Evolutionary conservation across 2,888 invertebrate species (phyloP).

Genomic region (Malthinus flaveolus): DNA sequence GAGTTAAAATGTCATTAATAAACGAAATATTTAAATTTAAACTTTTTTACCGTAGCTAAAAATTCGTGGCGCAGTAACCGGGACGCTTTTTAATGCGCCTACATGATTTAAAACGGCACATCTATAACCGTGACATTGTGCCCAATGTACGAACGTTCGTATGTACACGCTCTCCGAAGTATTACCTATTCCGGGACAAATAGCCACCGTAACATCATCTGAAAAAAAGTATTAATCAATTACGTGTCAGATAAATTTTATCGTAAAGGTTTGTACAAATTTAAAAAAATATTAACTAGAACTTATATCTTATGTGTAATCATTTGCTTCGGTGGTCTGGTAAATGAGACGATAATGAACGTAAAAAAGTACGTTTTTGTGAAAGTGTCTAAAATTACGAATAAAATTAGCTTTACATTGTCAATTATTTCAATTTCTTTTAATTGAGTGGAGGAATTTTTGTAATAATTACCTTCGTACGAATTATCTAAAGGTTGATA

Average conservation of each 20-base stretch:
- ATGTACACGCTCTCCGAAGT: slow-evolving; percentile 94
- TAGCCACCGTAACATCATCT: slow-evolving; percentile 87
- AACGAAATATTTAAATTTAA: background rate
- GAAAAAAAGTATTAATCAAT: slow-evolving; percentile 37
- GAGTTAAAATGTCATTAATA: background rate
- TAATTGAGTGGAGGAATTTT: background rate
- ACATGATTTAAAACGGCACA: slow-evolving; percentile 94
- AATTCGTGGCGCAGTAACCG: slow-evolving; percentile 84
- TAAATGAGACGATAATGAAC: background rate
- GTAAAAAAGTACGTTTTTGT: too few species aligned
- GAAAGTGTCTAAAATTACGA: too few species aligned
- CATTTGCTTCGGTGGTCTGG: background rate
- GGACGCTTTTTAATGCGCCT: slow-evolving; percentile 83
- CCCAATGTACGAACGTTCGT: slow-evolving; percentile 89
- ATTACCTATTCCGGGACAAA: slow-evolving; percentile 92
- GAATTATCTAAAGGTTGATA: slow-evolving; percentile 78
- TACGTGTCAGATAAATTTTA: background rate
- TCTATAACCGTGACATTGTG: slow-evolving; percentile 87
- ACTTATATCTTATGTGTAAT: too few species aligned
- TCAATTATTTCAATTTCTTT: too few species aligned
- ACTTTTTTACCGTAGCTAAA: slow-evolving; percentile 82
- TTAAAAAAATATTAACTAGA: too few species aligned
- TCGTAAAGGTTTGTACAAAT: background rate
- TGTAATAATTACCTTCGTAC: slow-evolving; percentile 64
- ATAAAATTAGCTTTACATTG: too few species aligned